These are phyloP conservation scores for Melitaea cinxia DNA, from an alignment of 1,140 invertebrate species.

Conservation along the genomic window DNA sequence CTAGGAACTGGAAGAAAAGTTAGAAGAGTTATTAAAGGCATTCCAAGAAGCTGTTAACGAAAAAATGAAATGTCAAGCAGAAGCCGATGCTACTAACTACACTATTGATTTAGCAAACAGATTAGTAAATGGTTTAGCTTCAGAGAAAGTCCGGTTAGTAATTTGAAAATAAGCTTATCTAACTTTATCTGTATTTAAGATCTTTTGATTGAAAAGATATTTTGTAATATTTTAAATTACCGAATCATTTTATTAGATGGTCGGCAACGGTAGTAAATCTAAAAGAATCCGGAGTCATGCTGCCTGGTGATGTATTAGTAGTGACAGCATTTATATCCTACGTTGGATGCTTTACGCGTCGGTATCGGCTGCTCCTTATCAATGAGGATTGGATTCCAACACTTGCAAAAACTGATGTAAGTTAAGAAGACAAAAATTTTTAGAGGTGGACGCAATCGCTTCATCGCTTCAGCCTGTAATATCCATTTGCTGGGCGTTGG, in stretches of 20 bases:
- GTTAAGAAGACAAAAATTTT: no score
- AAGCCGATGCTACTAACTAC: slow-evolving; percentile 90
- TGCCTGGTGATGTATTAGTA: slow-evolving; percentile 94
- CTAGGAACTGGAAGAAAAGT: slow-evolving; percentile 90
- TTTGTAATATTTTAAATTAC: background rate
- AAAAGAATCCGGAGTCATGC: slow-evolving; percentile 84
- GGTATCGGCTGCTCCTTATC: slow-evolving; percentile 91
- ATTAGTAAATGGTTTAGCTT: slow-evolving; percentile 95
- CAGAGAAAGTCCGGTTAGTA: slow-evolving; percentile 90
- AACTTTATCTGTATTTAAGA: no score
- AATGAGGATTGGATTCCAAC: slow-evolving; percentile 91
- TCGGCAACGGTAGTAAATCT: slow-evolving; percentile 85
- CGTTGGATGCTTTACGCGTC: slow-evolving; percentile 95
- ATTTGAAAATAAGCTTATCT: no score
- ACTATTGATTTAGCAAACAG: slow-evolving; percentile 96
- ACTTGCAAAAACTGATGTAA: slow-evolving; percentile 83
- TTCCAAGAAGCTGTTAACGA: slow-evolving; percentile 93
- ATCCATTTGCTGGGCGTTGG: no score
- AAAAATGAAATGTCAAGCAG: slow-evolving; percentile 93
- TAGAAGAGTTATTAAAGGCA: slow-evolving; percentile 88
- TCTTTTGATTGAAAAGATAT: no score
- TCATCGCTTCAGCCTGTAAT: no score
- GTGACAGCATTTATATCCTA: slow-evolving; percentile 98
- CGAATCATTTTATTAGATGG: slow-evolving; percentile 82
- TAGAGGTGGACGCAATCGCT: no score